Evolutionary conservation across 1,140 invertebrate species (phyloP), one percentile per base, ranked within the genome.

Genomic region (Whitmania pigra): DNA sequence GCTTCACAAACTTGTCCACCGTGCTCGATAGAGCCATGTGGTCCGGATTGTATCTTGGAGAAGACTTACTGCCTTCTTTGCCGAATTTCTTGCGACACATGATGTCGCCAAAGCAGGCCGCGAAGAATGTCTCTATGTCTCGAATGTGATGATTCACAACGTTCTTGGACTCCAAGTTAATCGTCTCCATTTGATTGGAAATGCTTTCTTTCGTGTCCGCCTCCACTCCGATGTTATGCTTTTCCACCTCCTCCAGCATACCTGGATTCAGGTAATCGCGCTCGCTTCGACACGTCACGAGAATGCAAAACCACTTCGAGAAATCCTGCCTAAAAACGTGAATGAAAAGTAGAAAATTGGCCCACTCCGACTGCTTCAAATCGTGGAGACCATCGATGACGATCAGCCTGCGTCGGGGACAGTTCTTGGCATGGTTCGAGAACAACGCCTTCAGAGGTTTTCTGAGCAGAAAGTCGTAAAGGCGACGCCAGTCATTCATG

Each of bases 51-150:
- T 63, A 63, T 63, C 57, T 22, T 13, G 57, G 57, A 25, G 57
- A 63, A 18, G 57, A 25, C 57, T 31, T 31, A 15, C 57, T 63
- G 43, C 43, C 43, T 63, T 63, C 22, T 63, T 22, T 25, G 29
- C 57, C 57, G 29, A 63, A 63, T 63, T 63, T 63, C 57, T 63
- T 63, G 22, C 57, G 22, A 63, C 22, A 63, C 57, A 63, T 63
- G 57, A 63, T 63, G 11, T 63, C 57, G 11, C 57, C 22, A 20
- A 63, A 63, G 20, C 57, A 63, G 11, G 57, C 57, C 22, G 22
- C 57, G 18, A 63, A 63, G 29, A 63, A 63, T 13, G 57, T 63
- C 29, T 63, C 57, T 0, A 63, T 63, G 57, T 63, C 57, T n/a
- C 57, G 57, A 63, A 63, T 63, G 57, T 63, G 57, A 22, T 63